These are phyloP conservation scores for Phrynocephalus guinanensis DNA, from an alignment of 2,797 vertebrate species.

Conservation along the genomic window DNA sequence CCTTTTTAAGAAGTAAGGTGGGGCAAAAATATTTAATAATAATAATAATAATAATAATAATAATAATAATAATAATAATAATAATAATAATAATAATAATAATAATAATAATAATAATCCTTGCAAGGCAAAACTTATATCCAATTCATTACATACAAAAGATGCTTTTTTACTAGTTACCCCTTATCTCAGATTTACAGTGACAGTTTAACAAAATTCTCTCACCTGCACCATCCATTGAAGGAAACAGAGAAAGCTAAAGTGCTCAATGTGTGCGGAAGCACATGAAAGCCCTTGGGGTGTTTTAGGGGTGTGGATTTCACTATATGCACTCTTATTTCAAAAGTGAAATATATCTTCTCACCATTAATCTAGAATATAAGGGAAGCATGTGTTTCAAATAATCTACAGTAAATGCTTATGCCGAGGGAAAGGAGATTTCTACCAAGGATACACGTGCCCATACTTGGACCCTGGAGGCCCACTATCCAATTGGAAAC, in stretches of 20 bases:
- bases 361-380: not conserved
- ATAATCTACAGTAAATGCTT: not conserved
- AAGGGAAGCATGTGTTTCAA: not conserved
- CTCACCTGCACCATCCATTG: not conserved
- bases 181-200: not conserved
- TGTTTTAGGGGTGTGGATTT: not conserved
- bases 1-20: too few relatives aligned
- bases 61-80: too few relatives aligned
- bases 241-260: not conserved
- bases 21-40: too few relatives aligned
- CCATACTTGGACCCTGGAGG: not conserved
- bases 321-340: too few relatives aligned
- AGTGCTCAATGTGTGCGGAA: not conserved
- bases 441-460: too few relatives aligned
- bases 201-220: not conserved
- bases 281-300: not conserved
- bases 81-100: too few relatives aligned
- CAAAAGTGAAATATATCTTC: not conserved
- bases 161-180: not conserved
- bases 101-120: too few relatives aligned
- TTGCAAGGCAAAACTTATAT: not conserved
- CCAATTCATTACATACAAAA: not conserved
- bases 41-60: too few relatives aligned
- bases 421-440: too few relatives aligned
- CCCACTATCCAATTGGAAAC: not conserved